Conservation (phyloP, 2,888 invertebrate species). For the Aphelenchoides bicaudatus region DNA sequence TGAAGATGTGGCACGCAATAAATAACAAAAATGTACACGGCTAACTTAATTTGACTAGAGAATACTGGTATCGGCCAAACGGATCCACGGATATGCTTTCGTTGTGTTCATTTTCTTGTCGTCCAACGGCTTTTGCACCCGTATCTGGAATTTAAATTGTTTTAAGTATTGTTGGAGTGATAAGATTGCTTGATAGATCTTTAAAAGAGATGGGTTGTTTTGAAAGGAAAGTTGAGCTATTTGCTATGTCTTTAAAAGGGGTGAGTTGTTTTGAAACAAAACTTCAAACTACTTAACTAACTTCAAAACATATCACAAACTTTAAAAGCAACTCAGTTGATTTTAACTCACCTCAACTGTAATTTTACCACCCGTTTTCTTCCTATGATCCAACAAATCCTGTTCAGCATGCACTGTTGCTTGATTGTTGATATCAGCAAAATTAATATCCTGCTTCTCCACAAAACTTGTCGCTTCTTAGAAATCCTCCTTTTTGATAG, state of each 20-base stretch:
- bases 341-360: conserved; percentile 26
- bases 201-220: too few species aligned
- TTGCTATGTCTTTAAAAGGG: too few species aligned
- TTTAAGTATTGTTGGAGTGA: neutral
- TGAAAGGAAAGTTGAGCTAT: too few species aligned
- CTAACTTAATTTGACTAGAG: too few species aligned
- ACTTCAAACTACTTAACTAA: neutral
- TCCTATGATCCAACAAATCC: conserved; percentile 22
- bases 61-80: too few species aligned
- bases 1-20: too few species aligned
- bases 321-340: too few species aligned
- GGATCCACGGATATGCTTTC: conserved; percentile 14
- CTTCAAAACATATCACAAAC: neutral
- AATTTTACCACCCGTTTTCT: conserved; percentile 29
- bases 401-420: conserved; percentile 20
- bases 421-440: conserved; percentile 30
- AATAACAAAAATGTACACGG: too few species aligned
- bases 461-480: conserved; percentile 79
- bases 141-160: conserved; percentile 19
- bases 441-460: conserved; percentile 70
- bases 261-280: conserved; percentile 4
- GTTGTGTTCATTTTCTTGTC: conserved; percentile 22
- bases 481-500: conserved; percentile 80
- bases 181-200: neutral
- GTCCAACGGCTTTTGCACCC: conserved; percentile 26